Conservation (phyloP, 1,140 invertebrate species). For the Musca domestica region DNA sequence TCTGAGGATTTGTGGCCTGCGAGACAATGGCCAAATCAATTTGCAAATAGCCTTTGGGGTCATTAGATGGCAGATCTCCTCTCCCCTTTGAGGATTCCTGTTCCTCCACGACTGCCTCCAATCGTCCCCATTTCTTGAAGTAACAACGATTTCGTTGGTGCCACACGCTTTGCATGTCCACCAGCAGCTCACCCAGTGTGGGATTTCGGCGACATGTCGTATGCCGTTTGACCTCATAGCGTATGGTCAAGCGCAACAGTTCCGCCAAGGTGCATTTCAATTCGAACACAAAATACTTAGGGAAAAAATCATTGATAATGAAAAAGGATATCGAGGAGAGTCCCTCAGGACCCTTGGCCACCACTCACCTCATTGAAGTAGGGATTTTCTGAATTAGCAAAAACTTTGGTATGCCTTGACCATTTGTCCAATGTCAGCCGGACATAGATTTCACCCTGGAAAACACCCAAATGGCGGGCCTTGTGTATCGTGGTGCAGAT, state of each 20-base stretch:
- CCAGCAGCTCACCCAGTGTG: constrained; percentile 63
- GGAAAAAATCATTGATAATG: neutral
- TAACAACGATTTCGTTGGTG: constrained; percentile 69
- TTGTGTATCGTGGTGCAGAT: constrained; percentile 50
- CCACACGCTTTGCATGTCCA: constrained; percentile 73
- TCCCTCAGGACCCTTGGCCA: neutral
- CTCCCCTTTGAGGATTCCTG: constrained; percentile 33
- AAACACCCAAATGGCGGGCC: constrained; percentile 37
- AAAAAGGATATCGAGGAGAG: neutral
- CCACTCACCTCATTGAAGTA: constrained; percentile 62
- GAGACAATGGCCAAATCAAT: constrained; percentile 70
- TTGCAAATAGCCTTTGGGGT: constrained; percentile 67
- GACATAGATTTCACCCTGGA: constrained; percentile 59
- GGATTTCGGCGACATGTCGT: constrained; percentile 53
- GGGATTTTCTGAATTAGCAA: constrained; percentile 59
- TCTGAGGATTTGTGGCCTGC: constrained; percentile 29
- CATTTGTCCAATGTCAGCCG: constrained; percentile 59
- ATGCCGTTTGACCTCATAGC: constrained; percentile 56
- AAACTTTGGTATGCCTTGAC: constrained; percentile 57
- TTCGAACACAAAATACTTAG: constrained; percentile 72
- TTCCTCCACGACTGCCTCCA: constrained; percentile 65
- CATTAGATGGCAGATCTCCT: constrained; percentile 46
- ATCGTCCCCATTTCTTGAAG: constrained; percentile 77
- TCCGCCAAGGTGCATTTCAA: constrained; percentile 58
- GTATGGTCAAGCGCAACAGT: constrained; percentile 53